phyloP scores from a whole-genome alignment of 2,888 invertebrate genomes.

The Ornithoptera priamus region DNA sequence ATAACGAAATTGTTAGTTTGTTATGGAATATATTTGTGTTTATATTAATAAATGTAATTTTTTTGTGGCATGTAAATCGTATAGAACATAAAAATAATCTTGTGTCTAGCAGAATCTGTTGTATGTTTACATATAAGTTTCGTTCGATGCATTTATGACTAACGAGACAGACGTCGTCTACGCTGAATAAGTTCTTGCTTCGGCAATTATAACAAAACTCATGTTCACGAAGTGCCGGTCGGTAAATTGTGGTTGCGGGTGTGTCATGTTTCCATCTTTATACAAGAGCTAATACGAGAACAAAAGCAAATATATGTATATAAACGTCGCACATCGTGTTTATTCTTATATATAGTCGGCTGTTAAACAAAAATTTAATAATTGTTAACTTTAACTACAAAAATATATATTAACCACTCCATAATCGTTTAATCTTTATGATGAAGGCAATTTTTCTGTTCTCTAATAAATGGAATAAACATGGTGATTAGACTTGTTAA shows the following conservation, averaged over 20 bases:
- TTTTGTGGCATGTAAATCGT: too few species aligned
- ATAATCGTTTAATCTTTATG: not conserved
- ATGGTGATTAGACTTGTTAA: conserved; percentile 43
- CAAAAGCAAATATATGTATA: conserved; percentile 17
- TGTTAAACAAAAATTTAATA: not conserved
- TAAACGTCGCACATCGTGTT: conserved; percentile 12
- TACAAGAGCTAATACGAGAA: conserved; percentile 12
- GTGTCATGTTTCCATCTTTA: conserved; percentile 26
- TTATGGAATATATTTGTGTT: too few species aligned
- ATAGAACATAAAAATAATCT: too few species aligned
- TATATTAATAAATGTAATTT: too few species aligned
- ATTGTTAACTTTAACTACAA: conserved; percentile 23
- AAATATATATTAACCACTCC: too few species aligned
- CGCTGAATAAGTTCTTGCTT: conserved; percentile 23
- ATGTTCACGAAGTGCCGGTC: conserved; percentile 20
- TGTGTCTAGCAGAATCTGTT: conserved; percentile 7
- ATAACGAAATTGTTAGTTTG: too few species aligned
- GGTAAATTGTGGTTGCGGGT: conserved; percentile 43
- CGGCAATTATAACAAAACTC: conserved; percentile 27
- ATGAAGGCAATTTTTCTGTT: not conserved
- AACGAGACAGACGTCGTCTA: conserved; percentile 23
- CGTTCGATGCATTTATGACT: conserved; percentile 27
- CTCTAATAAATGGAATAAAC: conserved; percentile 25
- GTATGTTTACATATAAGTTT: conserved; percentile 21
- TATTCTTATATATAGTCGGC: conserved; percentile 3